These are phyloP conservation scores for Apamea sordens DNA, from an alignment of 2,888 invertebrate species.

Conservation along the genomic window DNA sequence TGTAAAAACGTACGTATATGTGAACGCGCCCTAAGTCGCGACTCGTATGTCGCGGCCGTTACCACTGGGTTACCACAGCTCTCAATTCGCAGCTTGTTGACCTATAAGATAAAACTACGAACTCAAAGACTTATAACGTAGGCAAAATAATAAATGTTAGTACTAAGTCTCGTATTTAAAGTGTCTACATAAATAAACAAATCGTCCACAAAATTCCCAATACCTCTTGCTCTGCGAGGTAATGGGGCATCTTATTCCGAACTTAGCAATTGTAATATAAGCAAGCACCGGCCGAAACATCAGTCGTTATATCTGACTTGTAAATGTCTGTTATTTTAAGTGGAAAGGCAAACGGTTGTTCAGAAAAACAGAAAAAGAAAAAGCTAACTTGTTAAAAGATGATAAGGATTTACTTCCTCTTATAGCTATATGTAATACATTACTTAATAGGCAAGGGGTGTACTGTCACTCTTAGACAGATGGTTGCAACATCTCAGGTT, in stretches of 20 bases:
- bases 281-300: constrained; percentile 29
- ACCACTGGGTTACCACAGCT: background rate
- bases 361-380: constrained; percentile 20
- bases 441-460: background rate
- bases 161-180: constrained; percentile 28
- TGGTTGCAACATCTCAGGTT: background rate
- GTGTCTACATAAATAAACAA: constrained; percentile 28
- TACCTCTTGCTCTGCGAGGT: constrained; percentile 15
- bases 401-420: background rate
- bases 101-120: background rate
- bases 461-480: background rate
- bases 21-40: no score
- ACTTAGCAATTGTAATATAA: constrained; percentile 63
- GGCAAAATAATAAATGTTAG: background rate
- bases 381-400: constrained; percentile 21
- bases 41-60: no score
- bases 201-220: constrained; percentile 26
- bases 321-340: constrained; percentile 39
- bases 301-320: constrained; percentile 35
- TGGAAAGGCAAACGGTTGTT: constrained; percentile 2
- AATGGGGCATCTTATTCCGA: constrained; percentile 42
- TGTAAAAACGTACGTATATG: no score
- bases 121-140: background rate
- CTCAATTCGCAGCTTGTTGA: background rate
- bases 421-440: background rate